Evolutionary conservation across 1,140 invertebrate genomes (phyloP).

Genomic region (Drosophila sp.): DNA sequence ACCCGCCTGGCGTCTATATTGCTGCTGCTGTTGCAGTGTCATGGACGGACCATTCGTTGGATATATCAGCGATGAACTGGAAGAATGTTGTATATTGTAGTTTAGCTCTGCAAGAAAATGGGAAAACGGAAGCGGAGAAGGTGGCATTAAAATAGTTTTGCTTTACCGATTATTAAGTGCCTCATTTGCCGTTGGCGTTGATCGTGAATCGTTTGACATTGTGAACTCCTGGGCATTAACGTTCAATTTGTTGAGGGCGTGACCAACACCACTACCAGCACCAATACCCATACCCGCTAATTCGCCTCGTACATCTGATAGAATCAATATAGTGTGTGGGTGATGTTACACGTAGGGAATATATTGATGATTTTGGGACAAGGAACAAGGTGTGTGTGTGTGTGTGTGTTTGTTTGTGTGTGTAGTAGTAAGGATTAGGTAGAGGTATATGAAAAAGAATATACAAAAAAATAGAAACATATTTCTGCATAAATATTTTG

Average conservation of each 20-base stretch:
- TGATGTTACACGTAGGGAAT: conserved; percentile 10
- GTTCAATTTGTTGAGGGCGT: conserved; percentile 86
- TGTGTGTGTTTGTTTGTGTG: conserved; percentile 16
- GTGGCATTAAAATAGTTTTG: conserved; percentile 64
- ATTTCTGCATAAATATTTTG: conserved; percentile 44
- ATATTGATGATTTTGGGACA: conserved; percentile 34
- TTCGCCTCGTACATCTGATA: conserved; percentile 67
- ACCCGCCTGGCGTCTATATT: conserved; percentile 69
- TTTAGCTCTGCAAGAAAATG: conserved; percentile 80
- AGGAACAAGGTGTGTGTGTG: conserved; percentile 8
- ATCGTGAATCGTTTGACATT: conserved; percentile 84
- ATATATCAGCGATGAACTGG: conserved; percentile 83
- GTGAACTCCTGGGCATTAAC: conserved; percentile 94
- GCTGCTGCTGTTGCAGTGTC: conserved; percentile 84
- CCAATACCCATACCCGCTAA: conserved; percentile 53
- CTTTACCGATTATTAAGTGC: conserved; percentile 70
- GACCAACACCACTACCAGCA: conserved; percentile 60
- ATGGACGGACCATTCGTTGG: conserved; percentile 69
- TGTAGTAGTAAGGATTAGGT: conserved; percentile 30
- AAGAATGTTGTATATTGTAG: conserved; percentile 82
- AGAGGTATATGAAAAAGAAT: conserved; percentile 54
- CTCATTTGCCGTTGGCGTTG: conserved; percentile 59
- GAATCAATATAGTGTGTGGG: conserved; percentile 21
- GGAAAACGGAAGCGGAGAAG: conserved; percentile 62
- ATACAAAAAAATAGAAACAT: conserved; percentile 51